Evolutionary conservation across 2,797 vertebrate species (phyloP).

Genomic region (Chelmon rostratus): DNA sequence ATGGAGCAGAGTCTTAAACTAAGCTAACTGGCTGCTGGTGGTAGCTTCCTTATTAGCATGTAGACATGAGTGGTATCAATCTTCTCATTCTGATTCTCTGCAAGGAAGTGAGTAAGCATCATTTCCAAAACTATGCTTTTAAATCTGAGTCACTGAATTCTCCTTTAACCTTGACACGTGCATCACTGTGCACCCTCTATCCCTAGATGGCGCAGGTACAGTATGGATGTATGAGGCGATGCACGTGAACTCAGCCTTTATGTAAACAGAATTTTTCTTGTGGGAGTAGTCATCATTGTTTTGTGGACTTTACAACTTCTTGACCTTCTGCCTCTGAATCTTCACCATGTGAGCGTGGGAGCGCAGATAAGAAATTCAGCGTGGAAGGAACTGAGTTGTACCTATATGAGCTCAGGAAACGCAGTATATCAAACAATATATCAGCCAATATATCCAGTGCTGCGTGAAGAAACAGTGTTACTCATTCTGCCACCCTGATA

Average conservation of each 20-base stretch:
- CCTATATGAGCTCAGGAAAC: background rate
- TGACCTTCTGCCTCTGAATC: conserved; percentile 44
- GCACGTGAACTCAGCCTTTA: conserved; percentile 53
- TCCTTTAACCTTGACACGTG: background rate
- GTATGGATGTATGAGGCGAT: background rate
- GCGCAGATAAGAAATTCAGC: conserved; percentile 46
- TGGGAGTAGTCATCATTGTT: conserved; percentile 48
- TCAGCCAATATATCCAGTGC: background rate
- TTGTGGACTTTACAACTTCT: conserved; percentile 55
- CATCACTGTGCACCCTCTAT: no score
- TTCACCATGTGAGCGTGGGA: conserved; percentile 47
- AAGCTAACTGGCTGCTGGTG: background rate
- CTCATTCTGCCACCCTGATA: conserved; percentile 40
- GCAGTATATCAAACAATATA: background rate
- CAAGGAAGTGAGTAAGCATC: background rate
- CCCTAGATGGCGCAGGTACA: background rate
- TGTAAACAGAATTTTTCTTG: conserved; percentile 48
- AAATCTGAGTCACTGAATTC: background rate
- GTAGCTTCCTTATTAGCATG: background rate
- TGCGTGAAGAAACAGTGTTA: conserved; percentile 22
- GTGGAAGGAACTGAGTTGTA: conserved; percentile 30
- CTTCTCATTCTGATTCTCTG: background rate
- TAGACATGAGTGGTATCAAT: no score
- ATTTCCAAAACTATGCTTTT: background rate
- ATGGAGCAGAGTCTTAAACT: background rate